Percentiles rank a stretch among this genome's conserved stretches.
These are phyloP conservation scores for Zoanthus solanderi DNA, from an alignment of 92 coral and sea anemone genomes.

Conservation along the genomic window DNA sequence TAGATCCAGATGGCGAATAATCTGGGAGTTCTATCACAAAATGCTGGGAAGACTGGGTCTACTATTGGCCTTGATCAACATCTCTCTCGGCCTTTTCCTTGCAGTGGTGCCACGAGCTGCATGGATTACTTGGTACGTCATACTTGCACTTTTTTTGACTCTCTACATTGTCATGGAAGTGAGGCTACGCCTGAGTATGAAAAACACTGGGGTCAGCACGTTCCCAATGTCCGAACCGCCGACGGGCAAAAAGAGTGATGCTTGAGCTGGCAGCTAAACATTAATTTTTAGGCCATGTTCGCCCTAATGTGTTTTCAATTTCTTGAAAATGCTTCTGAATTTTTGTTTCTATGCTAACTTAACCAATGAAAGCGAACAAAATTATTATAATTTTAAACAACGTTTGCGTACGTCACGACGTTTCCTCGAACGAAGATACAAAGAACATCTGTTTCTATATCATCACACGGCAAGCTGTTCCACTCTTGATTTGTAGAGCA, in stretches of 20 bases:
- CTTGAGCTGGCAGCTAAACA: not conserved
- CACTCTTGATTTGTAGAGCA: too few relatives aligned
- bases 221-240: constrained; percentile 51
- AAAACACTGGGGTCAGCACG: constrained; percentile 19
- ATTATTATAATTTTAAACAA: too few relatives aligned
- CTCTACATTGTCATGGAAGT: constrained; percentile 83
- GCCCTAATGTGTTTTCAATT: too few relatives aligned
- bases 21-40: constrained; percentile 95
- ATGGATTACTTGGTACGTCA: constrained; percentile 91
- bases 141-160: constrained; percentile 64
- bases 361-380: too few relatives aligned
- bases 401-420: too few relatives aligned
- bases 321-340: too few relatives aligned
- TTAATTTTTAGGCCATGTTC: too few relatives aligned
- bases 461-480: too few relatives aligned
- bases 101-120: constrained; percentile 91
- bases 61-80: constrained; percentile 93
- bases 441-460: too few relatives aligned
- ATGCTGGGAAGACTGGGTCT: constrained; percentile 83
- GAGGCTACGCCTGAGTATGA: constrained; percentile 34
- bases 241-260: constrained; percentile 23
- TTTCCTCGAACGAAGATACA: too few relatives aligned
- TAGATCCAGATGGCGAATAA: constrained; percentile 66
- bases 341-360: too few relatives aligned
- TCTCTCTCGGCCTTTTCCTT: constrained; percentile 86